These are phyloP conservation scores for Ectemnius cavifrons DNA, from an alignment of 2,888 invertebrate genomes.

Conservation along the genomic window DNA sequence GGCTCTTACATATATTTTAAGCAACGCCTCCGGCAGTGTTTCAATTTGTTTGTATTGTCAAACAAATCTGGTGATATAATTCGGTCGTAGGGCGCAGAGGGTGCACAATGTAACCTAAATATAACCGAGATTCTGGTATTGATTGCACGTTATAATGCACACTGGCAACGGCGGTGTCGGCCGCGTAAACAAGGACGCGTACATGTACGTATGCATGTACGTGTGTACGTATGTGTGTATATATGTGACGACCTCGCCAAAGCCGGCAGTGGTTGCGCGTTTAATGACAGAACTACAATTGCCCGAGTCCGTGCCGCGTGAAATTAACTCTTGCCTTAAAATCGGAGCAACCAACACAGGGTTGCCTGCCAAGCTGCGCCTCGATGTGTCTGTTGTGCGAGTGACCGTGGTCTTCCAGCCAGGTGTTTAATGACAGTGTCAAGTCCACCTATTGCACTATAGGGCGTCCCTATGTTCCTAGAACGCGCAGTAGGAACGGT, in stretches of 20 bases:
- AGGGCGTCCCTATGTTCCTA: no score
- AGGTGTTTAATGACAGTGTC: no score
- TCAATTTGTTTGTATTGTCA: constrained; percentile 41
- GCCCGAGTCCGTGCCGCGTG: constrained; percentile 58
- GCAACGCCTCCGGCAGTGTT: constrained; percentile 1
- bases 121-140: constrained; percentile 30
- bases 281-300: constrained; percentile 49
- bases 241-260: constrained; percentile 18
- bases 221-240: constrained; percentile 10
- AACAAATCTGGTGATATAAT: constrained; percentile 33
- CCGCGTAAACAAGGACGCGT: constrained; percentile 14
- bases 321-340: constrained; percentile 64
- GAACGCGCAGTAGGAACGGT: no score
- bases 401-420: no score
- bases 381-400: neutral
- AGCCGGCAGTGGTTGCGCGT: constrained; percentile 17
- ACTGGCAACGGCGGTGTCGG: constrained; percentile 11
- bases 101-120: constrained; percentile 22
- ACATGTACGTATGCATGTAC: constrained; percentile 17
- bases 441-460: no score
- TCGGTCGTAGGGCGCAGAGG: constrained; percentile 16
- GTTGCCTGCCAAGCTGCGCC: neutral
- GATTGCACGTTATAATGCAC: constrained; percentile 43
- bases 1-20: no score
- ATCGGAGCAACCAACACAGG: constrained; percentile 17